Conservation (phyloP, 2,797 vertebrate genomes). For the Mus spretus region DNA sequence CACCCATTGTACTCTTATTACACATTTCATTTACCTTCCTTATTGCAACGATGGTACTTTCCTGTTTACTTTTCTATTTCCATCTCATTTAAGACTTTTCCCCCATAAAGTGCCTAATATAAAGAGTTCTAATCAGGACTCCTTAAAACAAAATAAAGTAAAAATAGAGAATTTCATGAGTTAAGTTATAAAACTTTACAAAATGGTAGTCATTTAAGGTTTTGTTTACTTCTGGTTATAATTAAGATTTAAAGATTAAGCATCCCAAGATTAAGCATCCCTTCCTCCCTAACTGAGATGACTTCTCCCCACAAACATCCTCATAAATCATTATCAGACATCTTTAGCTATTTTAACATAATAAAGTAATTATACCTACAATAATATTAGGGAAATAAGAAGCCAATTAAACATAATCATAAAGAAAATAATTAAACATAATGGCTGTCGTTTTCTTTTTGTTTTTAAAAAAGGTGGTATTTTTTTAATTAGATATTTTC, state of each 20-base stretch:
- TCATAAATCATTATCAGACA: background rate
- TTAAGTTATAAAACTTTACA: constrained; percentile 43
- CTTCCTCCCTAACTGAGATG: constrained; percentile 36
- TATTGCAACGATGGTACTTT: background rate
- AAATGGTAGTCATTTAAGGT: constrained; percentile 43
- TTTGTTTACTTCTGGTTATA: constrained; percentile 43
- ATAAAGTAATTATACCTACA: constrained; percentile 23
- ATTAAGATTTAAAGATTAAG: constrained; percentile 54
- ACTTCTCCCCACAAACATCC: background rate
- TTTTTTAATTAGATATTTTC: too few species aligned
- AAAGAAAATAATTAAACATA: background rate
- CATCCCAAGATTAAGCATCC: background rate
- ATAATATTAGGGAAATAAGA: background rate
- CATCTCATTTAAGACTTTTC: constrained; percentile 31
- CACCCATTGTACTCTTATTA: constrained; percentile 42
- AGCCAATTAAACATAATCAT: background rate
- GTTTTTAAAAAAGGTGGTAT: too few species aligned
- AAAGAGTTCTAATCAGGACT: constrained; percentile 50
- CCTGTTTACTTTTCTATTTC: constrained; percentile 61
- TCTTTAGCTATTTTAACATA: constrained; percentile 12
- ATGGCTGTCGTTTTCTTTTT: background rate
- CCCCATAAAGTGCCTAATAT: constrained; percentile 21
- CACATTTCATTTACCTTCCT: constrained; percentile 57
- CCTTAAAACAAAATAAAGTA: constrained; percentile 55
- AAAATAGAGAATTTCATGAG: constrained; percentile 56